Conservation (phyloP, 2,797 vertebrate species). For the Argentina silus region DNA sequence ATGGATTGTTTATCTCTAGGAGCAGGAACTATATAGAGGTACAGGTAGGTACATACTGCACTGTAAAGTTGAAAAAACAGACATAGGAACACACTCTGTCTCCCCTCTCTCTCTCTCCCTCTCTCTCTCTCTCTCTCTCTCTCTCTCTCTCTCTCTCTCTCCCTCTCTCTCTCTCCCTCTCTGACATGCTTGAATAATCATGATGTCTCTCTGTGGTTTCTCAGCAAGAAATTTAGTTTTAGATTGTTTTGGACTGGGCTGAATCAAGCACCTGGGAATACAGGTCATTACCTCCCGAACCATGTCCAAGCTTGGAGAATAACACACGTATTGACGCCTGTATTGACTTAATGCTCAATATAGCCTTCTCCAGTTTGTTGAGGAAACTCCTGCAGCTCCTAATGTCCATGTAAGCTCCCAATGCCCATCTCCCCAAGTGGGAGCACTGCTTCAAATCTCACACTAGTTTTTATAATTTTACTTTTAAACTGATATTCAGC, state of each 20-base stretch:
- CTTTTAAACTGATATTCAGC: not conserved
- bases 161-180: not conserved
- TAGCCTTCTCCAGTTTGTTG: slow-evolving; percentile 35
- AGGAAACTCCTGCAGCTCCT: slow-evolving; percentile 28
- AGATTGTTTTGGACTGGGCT: slow-evolving; percentile 50
- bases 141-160: not conserved
- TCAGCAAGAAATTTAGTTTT: slow-evolving; percentile 33
- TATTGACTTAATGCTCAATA: slow-evolving; percentile 61
- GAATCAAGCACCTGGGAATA: slow-evolving; percentile 46
- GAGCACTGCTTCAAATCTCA: not conserved
- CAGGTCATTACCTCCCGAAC: slow-evolving; percentile 55
- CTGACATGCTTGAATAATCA: slow-evolving; percentile 32
- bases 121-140: not conserved
- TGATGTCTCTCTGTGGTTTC: slow-evolving; percentile 57
- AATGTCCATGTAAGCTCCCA: slow-evolving; percentile 27
- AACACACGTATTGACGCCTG: slow-evolving; percentile 41
- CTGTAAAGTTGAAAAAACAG: too few relatives aligned
- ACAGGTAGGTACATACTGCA: too few relatives aligned
- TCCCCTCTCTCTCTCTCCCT: not conserved
- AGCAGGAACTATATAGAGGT: not conserved
- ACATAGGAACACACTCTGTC: too few relatives aligned
- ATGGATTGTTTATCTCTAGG: not conserved
- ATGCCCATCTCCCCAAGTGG: not conserved
- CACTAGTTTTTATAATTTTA: not conserved
- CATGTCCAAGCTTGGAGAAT: slow-evolving; percentile 43